phyloP scores from a whole-genome alignment of 2,888 invertebrate species.

The Hirudinaria manillensis region DNA sequence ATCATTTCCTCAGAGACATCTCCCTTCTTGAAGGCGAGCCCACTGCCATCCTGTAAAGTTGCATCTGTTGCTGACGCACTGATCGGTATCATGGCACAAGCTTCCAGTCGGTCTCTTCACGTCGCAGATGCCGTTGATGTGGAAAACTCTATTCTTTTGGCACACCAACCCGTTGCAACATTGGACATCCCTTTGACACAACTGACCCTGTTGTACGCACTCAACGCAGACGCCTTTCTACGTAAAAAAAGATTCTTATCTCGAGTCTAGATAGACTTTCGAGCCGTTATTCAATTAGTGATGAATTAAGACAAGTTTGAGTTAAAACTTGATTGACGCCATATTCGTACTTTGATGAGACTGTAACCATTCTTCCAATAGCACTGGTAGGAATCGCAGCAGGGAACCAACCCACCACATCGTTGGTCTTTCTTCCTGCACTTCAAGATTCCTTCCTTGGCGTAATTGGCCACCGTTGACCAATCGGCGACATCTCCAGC shows the following conservation, averaged over 20 bases:
- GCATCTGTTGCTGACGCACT: slow-evolving; percentile 31
- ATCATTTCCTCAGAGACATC: not conserved
- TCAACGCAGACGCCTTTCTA: slow-evolving; percentile 36
- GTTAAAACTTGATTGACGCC: not conserved
- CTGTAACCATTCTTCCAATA: slow-evolving; percentile 34
- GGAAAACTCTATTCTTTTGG: slow-evolving; percentile 28
- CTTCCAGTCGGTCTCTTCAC: slow-evolving; percentile 5
- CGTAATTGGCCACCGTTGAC: not conserved
- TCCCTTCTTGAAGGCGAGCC: slow-evolving; percentile 15
- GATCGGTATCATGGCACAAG: slow-evolving; percentile 32
- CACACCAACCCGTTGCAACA: slow-evolving; percentile 35
- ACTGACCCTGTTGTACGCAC: slow-evolving; percentile 31
- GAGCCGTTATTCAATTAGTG: not conserved
- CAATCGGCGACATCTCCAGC: not conserved
- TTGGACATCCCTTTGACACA: slow-evolving; percentile 37
- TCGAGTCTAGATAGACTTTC: not conserved
- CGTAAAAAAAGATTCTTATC: not conserved
- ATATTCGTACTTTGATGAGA: not conserved
- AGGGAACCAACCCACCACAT: slow-evolving; percentile 31
- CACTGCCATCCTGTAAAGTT: slow-evolving; percentile 12
- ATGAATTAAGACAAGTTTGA: not conserved
- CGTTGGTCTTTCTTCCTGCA: slow-evolving; percentile 26
- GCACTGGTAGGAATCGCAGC: slow-evolving; percentile 32
- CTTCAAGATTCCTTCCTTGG: slow-evolving; percentile 19
- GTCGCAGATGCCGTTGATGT: slow-evolving; percentile 32